Evolutionary conservation across 2,113 vertebrate genomes (phyloP), one percentile per base, ranked within the genome.

Genomic region (Recurvirostra avosetta): DNA sequence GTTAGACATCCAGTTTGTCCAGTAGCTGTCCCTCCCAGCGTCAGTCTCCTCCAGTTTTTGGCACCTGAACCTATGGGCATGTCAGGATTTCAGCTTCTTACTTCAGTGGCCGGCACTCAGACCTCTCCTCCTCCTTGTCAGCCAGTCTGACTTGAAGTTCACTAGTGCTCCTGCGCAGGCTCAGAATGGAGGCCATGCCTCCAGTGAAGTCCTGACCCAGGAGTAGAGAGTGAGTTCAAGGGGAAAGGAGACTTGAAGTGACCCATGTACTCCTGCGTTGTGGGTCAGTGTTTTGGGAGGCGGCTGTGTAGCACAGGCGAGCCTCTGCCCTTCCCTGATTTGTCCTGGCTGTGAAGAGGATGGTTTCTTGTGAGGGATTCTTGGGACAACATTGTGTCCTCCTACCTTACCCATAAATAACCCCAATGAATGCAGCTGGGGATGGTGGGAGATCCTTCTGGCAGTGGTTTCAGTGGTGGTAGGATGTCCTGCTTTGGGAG

Each of bases 261-360:
- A 5, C 8, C 17, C 0, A 0, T 0, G 0, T 26, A 3, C 25
- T 59, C 38, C 38, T 0, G 5, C 23, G 29, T 12, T 32, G 38
- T 29, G 19, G 47, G 32, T 29, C 30, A 3, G 18, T 43, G 29
- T 76, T 76, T 30, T 27, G 45, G 50, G 77, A 56, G 56, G 43
- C 23, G 53, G 38, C 50, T 55, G 47, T 29, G 40, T 49, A 58
- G 36, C 52, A 41, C 29, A 36, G 59, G 12, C 17, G 20, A 73
- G 21, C 52, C 45, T 41, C 30, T 78, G 43, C 1, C 0, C 59
- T 73, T 67, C 52, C 63, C 18, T 27, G 26, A 3, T 30, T 22
- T 61, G 18, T 66, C 65, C 58, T 72, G 11, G 34, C 65, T 73
- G 52, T 19, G 58, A 23, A 32, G 34, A 32, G 26, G 11, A 12